Evolutionary conservation across 2,113 vertebrate genomes (phyloP).

Genomic region (Bucco capensis): DNA sequence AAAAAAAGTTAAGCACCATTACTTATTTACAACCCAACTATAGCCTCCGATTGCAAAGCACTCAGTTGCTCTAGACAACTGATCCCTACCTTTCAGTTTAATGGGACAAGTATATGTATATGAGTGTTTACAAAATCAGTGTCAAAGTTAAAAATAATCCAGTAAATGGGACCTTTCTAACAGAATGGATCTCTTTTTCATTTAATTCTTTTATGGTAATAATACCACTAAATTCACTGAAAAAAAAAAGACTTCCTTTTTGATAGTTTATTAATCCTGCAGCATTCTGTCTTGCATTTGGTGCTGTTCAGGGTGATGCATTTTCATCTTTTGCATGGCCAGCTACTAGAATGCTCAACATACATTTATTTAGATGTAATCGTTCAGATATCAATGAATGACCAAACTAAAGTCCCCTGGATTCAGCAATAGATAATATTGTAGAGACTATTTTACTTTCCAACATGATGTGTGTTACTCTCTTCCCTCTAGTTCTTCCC

Average conservation of each 20-base stretch:
- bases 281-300: neutral
- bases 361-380: neutral
- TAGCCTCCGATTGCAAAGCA: neutral
- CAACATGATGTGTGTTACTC: neutral
- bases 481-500: neutral
- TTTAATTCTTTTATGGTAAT: neutral
- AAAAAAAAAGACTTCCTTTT: neutral
- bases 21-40: neutral
- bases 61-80: neutral
- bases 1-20: neutral
- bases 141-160: conserved; percentile 32
- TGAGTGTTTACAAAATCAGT: neutral
- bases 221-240: neutral
- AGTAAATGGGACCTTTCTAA: neutral
- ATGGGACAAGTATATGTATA: neutral
- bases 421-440: neutral
- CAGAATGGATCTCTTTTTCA: neutral
- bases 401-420: neutral
- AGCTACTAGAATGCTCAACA: neutral
- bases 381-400: neutral
- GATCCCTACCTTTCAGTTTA: neutral
- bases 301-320: neutral
- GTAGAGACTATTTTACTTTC: neutral
- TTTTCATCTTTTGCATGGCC: neutral
- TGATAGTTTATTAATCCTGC: neutral